Evolutionary conservation across 2,113 vertebrate species (phyloP), one percentile per base, ranked within the genome.

Genomic region (Spilogale gracilis): DNA sequence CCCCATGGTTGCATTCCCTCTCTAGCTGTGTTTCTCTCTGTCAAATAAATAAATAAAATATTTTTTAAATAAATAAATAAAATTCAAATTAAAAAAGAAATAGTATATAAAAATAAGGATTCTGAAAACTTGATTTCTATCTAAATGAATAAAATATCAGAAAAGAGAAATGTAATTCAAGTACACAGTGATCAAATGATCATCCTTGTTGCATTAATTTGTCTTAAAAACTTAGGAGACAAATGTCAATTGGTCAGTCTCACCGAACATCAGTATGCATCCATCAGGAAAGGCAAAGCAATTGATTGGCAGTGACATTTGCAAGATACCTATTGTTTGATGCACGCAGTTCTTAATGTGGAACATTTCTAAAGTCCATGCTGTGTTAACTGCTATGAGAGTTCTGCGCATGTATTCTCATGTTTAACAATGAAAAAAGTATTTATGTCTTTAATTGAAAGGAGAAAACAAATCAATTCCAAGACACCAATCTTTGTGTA

Each of bases 381-480:
- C 27, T 86, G 6, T 67, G 45, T 73, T 93, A 87, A 92, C 14
- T 45, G 20, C 78, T 71, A 67, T 54, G 43, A 90, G 56, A 96
- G 32, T 76, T 91, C 89, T 30, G 61, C 50, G 60, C n/a, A 73
- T 18, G 23, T 58, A 83, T 76, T 81, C 86, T 32, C 61, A 81
- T 60, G 52, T 52, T 91, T 96, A 95, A 97, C n/a, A 92, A 54
- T 91, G 43, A 54, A 67, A 80, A 74, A 45, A 79, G 9, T 56
- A 48, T 17, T 82, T 83, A 83, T 76, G 58, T 38, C 94, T 97
- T 91, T 91, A 85, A 93, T 80, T 58, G n/a, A 87, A 94, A 91
- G 54, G 56, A 93, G 63, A 21, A 94, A 83, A 38, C 73, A 94
- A 85, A 95, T 91, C 13, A 6, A 74, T 94, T 27, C 17, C 25